Base-by-base conservation (phyloP, 1,140 invertebrate genomes). In the Drosophila nebulosa region DNA sequence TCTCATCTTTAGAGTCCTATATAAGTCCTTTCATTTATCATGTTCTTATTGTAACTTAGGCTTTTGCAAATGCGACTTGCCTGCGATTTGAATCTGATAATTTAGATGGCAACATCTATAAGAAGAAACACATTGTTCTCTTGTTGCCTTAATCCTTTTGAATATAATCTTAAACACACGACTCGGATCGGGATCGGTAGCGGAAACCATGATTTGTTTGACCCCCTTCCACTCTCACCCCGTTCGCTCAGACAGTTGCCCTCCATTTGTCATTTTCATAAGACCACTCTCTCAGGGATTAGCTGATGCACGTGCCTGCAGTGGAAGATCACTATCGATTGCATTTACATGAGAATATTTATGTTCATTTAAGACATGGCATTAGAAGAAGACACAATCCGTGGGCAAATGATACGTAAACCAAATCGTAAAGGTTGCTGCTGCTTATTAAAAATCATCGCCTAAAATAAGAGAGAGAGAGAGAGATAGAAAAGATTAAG, bases 191-290 rank as follows among this genome's bases (percentile, higher is more conserved):
- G 39, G 39, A 46, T 46, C 39, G 10, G 22, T 26, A 55, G 52
- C 26, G 52, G 52, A 57, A 51, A 36, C 61, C 55, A 52, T 56
- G 76, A 74, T 55, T 55, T 55, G 26, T 55, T 30, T 55, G 12
- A n/a, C 18, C 4, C 24, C 14, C 7, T 27, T 27, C 7, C 26
- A 18, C 30, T 32, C 12, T 32, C 27, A 55, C 52, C 52, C 52
- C 52, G 55, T 52, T 51, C 55, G 32, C n/a, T n/a, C n/a, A n/a
- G 79, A 69, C 78, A 88, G 67, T 86, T 86, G 83, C 59, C 67
- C 74, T 62, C 59, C 71, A 86, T 86, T 86, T 86, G 71, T 86
- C 83, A 86, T 83, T 68, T 83, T 86, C 83, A 86, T 88, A 88
- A 86, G 72, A 21, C 39, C 39, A 18, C 74, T 69, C 80, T 71